Base-by-base conservation (phyloP, 1,140 invertebrate species). In the Chironomus tepperi region DNA sequence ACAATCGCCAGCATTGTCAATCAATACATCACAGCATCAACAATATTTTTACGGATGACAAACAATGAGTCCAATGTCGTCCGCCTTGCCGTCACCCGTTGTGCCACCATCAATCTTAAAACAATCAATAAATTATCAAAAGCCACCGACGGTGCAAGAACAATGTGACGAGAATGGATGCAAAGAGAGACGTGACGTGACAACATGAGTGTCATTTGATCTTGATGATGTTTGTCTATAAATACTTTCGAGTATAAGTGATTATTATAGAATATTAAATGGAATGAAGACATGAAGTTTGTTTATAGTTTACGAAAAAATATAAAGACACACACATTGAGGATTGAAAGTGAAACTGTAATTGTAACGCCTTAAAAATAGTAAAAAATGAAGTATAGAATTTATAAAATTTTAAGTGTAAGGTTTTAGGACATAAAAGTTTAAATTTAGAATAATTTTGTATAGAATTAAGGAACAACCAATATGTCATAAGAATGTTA, bases 11-110 rank as follows among this genome's bases (percentile, higher is more conserved):
- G n/a, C 16, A 70, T 21, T 19, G 19, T 10, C 65, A 9, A 70
- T 70, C 18, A 70, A 70, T 18, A 70, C 65, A 70, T 70, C 65
- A 70, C 65, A 70, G 19, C 65, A 70, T 70, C 65, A 70, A 21
- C 65, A 16, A 3, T 70, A 19, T 10, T 70, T 70, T 21, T 70
- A 70, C 19, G 65, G 65, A 8, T 70, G 65, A 70, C 65, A 70
- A 21, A 10, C 16, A 70, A 70, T 70, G 65, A 70, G 65, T 21
- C 65, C 65, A 0, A 18, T 70, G 1, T 16, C 65, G 18, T 21
- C 16, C 9, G 3, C 65, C 8, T 16, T 70, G n/a, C 65, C 16
- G 18, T 70, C 65, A 18, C 65, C 65, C 19, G 65, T 70, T 12
- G 65, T 70, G 65, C 65, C 65, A 19, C 65, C 65, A 70, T 70